Evolutionary conservation across 23 tunicate species (phyloP).

Genomic region (Ascidia mentula): DNA sequence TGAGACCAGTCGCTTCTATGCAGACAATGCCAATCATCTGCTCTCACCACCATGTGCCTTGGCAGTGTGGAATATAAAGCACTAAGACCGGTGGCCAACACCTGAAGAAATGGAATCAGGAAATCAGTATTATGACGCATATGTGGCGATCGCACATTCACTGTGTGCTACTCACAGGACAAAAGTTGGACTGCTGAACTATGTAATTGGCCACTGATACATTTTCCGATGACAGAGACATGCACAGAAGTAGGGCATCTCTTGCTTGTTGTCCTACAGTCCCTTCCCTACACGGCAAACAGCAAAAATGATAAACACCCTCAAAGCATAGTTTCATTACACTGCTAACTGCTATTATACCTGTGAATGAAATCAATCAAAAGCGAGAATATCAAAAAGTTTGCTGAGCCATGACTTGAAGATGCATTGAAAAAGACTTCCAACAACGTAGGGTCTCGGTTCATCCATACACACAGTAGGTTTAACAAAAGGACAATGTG

Average conservation of each 20-base stretch:
- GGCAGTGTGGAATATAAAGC: slow-evolving; percentile 89
- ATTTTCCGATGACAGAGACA: slow-evolving; percentile 69
- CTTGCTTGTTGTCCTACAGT: slow-evolving; percentile 93
- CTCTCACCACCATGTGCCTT: slow-evolving; percentile 75
- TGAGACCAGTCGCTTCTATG: slow-evolving; percentile 69
- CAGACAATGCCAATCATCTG: slow-evolving; percentile 96
- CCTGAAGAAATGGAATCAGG: slow-evolving; percentile 15
- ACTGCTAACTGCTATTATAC: no score
- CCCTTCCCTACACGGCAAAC: slow-evolving; percentile 67
- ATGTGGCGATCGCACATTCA: no score
- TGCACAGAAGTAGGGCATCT: slow-evolving; percentile 85
- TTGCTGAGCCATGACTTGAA: slow-evolving; percentile 52
- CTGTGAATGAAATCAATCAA: slow-evolving; percentile 83
- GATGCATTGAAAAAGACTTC: slow-evolving; percentile 75
- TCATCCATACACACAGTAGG: slow-evolving; percentile 94
- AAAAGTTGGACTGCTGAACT: slow-evolving; percentile 71
- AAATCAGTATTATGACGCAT: background rate
- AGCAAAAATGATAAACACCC: no score
- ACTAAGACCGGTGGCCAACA: slow-evolving; percentile 86
- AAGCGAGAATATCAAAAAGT: slow-evolving; percentile 69
- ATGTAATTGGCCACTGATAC: slow-evolving; percentile 80
- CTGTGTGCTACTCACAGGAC: slow-evolving; percentile 73
- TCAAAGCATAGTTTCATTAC: no score
- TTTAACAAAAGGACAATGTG: slow-evolving; percentile 83
- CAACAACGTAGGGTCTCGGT: slow-evolving; percentile 84